Conservation (phyloP, 2,888 invertebrate species). For the Lathronympha strigana region DNA sequence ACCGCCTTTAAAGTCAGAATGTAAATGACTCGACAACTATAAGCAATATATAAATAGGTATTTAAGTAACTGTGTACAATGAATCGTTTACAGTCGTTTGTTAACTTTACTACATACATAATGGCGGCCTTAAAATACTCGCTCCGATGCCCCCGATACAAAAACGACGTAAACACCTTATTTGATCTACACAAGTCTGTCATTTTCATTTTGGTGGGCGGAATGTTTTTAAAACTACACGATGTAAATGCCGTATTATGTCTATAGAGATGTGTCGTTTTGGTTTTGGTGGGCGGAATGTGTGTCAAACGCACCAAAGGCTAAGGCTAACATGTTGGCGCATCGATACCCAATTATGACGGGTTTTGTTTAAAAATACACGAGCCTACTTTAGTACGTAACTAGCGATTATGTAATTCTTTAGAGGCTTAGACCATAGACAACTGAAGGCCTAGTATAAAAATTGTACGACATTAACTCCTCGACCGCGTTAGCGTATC, state of each 20-base stretch:
- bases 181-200: no score
- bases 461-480: no score
- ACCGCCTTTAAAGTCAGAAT: not conserved
- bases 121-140: conserved; percentile 3
- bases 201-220: not conserved
- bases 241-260: not conserved
- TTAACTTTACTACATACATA: conserved; percentile 17
- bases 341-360: conserved; percentile 19
- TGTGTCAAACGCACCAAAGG: conserved; percentile 25
- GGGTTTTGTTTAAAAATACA: conserved; percentile 5
- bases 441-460: no score
- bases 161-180: not conserved
- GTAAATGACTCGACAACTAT: not conserved
- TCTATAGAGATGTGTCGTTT: not conserved
- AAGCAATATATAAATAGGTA: conserved; percentile 1
- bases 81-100: conserved; percentile 20
- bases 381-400: not conserved
- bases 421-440: no score
- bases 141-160: no score
- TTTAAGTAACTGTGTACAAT: conserved; percentile 5
- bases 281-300: not conserved
- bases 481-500: no score
- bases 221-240: not conserved
- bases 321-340: conserved; percentile 26
- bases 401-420: no score